Evolutionary conservation across 2,113 vertebrate species (phyloP), one percentile per base, ranked within the genome.

Genomic region (Cichladusa arquata): DNA sequence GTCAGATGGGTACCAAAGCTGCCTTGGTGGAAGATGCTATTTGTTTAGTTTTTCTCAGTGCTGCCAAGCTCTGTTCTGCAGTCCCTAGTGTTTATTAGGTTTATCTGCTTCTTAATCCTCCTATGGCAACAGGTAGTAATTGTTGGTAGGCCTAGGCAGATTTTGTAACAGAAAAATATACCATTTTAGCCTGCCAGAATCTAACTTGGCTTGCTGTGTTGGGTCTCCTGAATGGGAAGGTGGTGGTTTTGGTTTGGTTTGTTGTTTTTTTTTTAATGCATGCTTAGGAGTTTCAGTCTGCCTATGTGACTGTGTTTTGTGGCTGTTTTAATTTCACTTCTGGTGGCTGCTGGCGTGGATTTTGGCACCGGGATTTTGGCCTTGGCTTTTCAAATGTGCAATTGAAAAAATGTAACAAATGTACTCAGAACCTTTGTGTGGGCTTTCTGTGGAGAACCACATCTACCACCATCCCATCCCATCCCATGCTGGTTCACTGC

Each of bases 121-220:
- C 53, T 70, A 2, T 67, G 69, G 82, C 88, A 93, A 95, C 94
- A 95, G 78, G 88, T 82, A 86, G 64, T 56, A 72, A 38, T 76
- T 73, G 50, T 61, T 94, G 48, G 29, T 69, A 92, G 18, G 38
- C 22, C 85, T 53, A 51, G 26, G 51, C 44, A 70, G 67, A 45
- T 66, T 72, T 78, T 69, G 15, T 73, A 47, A 47, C 15, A 22
- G 54, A 53, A 82, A 53, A 19, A n/a, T 17, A 2, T 28, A 34
- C 29, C 4, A 81, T 66, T 94, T 65, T 40, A 45, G 51, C 56
- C 65, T 80, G 53, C 8, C 15, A 9, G 6, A 23, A 3, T 47
- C 44, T 33, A 10, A 9, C 8, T 42, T 90, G 40, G 20, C 34
- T 85, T 67, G 11, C 33, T 77, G 10, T 47, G 1, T 50, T 61